Evolutionary conservation across 1,140 invertebrate species (phyloP).

Genomic region (Drosophila triauraria): DNA sequence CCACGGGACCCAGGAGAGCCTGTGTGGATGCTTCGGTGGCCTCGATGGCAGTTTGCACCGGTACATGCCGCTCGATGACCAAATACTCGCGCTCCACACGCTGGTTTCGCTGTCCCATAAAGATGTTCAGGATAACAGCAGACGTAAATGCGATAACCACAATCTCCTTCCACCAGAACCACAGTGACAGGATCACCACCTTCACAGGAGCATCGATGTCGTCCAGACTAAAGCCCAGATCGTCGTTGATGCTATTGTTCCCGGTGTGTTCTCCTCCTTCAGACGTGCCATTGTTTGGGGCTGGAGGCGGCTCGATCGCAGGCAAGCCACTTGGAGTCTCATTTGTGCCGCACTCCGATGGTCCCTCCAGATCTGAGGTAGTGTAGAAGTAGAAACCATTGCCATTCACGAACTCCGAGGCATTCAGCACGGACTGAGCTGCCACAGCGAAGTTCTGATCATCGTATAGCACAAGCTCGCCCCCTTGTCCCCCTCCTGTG

Average conservation of each 20-base stretch:
- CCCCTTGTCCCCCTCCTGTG: conserved; percentile 38
- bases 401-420: conserved; percentile 90
- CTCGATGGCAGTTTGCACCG: conserved; percentile 81
- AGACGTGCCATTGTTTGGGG: conserved; percentile 21
- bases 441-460: conserved; percentile 85
- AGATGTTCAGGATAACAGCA: conserved; percentile 88
- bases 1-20: conserved; percentile 64
- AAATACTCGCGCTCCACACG: conserved; percentile 80
- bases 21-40: conserved; percentile 80
- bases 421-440: conserved; percentile 89
- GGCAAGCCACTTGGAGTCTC: conserved; percentile 42
- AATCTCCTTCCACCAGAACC: conserved; percentile 94
- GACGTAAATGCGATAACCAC: conserved; percentile 89
- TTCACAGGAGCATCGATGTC: conserved; percentile 86
- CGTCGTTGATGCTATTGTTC: conserved; percentile 73
- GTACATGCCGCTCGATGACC: conserved; percentile 85
- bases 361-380: conserved; percentile 72
- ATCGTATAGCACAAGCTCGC: conserved; percentile 74
- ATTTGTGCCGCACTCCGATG: conserved; percentile 57
- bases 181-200: conserved; percentile 89
- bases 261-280: conserved; percentile 1
- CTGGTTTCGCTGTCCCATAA: conserved; percentile 86
- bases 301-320: conserved; percentile 33
- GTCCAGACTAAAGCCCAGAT: conserved; percentile 75
- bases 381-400: conserved; percentile 89